phyloP scores from a whole-genome alignment of 2,797 vertebrate species.

The Channallabes apus region DNA sequence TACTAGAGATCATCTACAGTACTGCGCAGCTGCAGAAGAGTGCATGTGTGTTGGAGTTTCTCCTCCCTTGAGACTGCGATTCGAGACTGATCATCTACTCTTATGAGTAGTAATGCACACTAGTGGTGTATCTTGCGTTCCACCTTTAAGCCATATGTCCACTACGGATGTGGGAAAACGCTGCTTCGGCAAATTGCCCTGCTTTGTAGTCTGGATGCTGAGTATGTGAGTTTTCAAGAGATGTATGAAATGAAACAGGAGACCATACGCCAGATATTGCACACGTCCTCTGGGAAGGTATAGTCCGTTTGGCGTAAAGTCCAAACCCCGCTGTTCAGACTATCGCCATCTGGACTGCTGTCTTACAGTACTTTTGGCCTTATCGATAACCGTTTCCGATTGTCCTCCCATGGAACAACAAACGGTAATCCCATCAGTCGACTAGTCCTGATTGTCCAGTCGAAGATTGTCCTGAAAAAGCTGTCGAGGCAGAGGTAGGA shows the following conservation, averaged over 20 bases:
- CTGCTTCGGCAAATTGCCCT: constrained; percentile 23
- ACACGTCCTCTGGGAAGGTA: constrained; percentile 4
- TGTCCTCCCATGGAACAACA: background rate
- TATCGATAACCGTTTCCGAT: background rate
- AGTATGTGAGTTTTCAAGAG: constrained; percentile 33
- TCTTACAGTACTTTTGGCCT: too few relatives aligned
- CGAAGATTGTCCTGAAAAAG: background rate
- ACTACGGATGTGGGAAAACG: constrained; percentile 28
- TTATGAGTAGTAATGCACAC: constrained; percentile 30
- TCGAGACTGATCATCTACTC: constrained; percentile 44
- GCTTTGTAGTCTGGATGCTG: constrained; percentile 39
- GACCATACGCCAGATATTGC: background rate
- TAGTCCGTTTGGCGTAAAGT: background rate
- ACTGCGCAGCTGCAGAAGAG: constrained; percentile 34
- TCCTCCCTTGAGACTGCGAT: constrained; percentile 32
- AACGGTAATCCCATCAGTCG: background rate
- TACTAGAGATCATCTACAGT: constrained; percentile 41
- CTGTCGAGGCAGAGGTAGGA: too few relatives aligned
- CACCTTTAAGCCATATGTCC: constrained; percentile 30
- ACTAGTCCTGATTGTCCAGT: background rate
- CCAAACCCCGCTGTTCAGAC: background rate
- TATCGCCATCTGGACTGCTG: background rate
- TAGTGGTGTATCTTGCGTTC: constrained; percentile 13
- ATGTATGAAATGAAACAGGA: constrained; percentile 38
- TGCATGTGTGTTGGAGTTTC: constrained; percentile 14